phyloP scores from a whole-genome alignment of 92 coral and sea anemone genomes.

The Galaxea fascicularis region DNA sequence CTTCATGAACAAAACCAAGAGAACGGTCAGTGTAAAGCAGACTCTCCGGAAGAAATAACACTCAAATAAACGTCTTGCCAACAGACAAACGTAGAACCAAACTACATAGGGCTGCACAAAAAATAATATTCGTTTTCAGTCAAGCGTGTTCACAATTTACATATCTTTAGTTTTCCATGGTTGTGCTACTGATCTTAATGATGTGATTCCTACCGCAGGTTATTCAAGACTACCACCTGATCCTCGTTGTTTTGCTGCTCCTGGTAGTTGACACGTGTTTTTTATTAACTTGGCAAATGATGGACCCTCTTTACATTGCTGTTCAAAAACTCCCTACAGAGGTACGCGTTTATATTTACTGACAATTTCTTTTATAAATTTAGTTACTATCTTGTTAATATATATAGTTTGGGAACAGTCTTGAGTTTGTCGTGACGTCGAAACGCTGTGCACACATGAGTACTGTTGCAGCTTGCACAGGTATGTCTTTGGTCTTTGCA shows the following conservation, averaged over 20 bases:
- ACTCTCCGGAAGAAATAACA: background rate
- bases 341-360: constrained; percentile 2
- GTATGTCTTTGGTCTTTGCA: no score
- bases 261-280: constrained; percentile 64
- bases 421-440: no score
- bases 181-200: no score
- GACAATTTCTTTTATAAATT: background rate
- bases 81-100: no score
- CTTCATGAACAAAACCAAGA: constrained; percentile 85
- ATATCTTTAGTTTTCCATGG: no score
- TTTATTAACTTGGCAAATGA: constrained; percentile 76
- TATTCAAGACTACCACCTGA: constrained; percentile 74
- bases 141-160: no score
- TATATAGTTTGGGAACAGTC: no score
- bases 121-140: no score
- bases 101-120: no score
- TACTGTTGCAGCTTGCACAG: no score
- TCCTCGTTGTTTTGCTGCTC: constrained; percentile 71
- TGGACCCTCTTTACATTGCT: constrained; percentile 42
- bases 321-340: background rate
- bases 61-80: background rate
- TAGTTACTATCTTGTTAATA: no score
- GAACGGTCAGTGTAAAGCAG: constrained; percentile 30
- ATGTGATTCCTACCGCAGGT: constrained; percentile 35
- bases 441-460: no score